A percentile compares a stretch with the other conserved stretches of the same genome.
Conservation (phyloP, 2,797 vertebrate genomes). For the Sebastolobus altivelis region DNA sequence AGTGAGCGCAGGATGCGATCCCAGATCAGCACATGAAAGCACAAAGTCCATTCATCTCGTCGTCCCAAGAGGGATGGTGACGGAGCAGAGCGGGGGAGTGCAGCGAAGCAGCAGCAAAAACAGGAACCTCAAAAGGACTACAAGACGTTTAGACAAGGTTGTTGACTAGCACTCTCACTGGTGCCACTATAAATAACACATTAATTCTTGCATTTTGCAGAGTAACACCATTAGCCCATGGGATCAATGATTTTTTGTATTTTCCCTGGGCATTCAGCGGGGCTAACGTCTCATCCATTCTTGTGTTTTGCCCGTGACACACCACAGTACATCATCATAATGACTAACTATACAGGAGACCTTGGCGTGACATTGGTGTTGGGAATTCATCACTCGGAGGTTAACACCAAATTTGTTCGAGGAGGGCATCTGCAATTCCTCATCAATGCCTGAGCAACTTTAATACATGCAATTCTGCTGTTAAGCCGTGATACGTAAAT, state of each 20-base stretch:
- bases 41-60: slow-evolving; percentile 51
- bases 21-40: slow-evolving; percentile 56
- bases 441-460: slow-evolving; percentile 59
- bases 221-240: slow-evolving; percentile 44
- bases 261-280: slow-evolving; percentile 38
- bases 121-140: slow-evolving; percentile 38
- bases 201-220: slow-evolving; percentile 52
- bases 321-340: slow-evolving; percentile 64
- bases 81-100: slow-evolving; percentile 9
- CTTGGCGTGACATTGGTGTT: slow-evolving; percentile 76
- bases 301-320: slow-evolving; percentile 59
- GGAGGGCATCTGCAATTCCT: slow-evolving; percentile 63
- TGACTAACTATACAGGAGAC: slow-evolving; percentile 54
- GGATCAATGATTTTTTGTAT: slow-evolving; percentile 46
- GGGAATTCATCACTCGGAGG: slow-evolving; percentile 66
- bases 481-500: slow-evolving; percentile 58
- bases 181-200: slow-evolving; percentile 58
- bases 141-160: slow-evolving; percentile 40
- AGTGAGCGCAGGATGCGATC: slow-evolving; percentile 39
- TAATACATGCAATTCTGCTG: slow-evolving; percentile 57
- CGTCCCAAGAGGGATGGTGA: slow-evolving; percentile 37
- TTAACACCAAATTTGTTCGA: slow-evolving; percentile 64
- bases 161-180: slow-evolving; percentile 42
- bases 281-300: slow-evolving; percentile 52
- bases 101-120: slow-evolving; percentile 28